Percentiles rank a stretch among this genome's conserved stretches.
Evolutionary conservation across 2,113 vertebrate species (phyloP).

Genomic region (Cynoglossus semilaevis): DNA sequence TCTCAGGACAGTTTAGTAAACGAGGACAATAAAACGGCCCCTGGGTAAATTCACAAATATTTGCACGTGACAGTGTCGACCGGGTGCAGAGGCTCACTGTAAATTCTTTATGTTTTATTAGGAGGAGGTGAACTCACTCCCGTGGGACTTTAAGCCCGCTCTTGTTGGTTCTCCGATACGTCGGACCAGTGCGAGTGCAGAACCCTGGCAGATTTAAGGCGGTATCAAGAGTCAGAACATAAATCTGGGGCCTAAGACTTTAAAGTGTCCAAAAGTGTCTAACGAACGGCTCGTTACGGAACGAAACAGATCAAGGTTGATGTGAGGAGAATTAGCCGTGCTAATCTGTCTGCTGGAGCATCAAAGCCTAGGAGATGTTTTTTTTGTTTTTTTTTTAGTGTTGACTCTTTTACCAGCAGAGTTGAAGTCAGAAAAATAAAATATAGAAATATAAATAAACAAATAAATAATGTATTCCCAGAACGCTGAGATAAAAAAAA

Average conservation of each 20-base stretch:
- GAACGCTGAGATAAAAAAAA: too few species aligned
- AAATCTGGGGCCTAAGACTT: conserved; percentile 8
- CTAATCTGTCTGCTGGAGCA: too few species aligned
- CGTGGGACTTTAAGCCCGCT: conserved; percentile 38
- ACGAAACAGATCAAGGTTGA: neutral
- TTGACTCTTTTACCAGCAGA: too few species aligned
- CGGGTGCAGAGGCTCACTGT: conserved; percentile 27
- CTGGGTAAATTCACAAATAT: conserved; percentile 50
- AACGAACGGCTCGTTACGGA: conserved; percentile 5
- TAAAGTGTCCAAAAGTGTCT: conserved; percentile 6
- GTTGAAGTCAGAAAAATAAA: too few species aligned
- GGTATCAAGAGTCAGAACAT: neutral
- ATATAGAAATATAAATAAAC: too few species aligned
- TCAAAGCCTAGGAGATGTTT: too few species aligned
- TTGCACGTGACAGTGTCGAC: conserved; percentile 33
- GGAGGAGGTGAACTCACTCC: conserved; percentile 3
- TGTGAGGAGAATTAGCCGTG: neutral
- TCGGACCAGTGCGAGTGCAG: neutral
- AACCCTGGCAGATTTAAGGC: conserved; percentile 9
- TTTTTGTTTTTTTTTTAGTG: too few species aligned
- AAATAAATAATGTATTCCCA: too few species aligned
- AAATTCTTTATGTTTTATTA: conserved; percentile 5
- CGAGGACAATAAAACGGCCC: conserved; percentile 32
- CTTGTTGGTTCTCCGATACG: conserved; percentile 28
- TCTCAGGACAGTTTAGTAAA: conserved; percentile 37